Percentiles rank a stretch among this genome's conserved stretches.
These are phyloP conservation scores for Macaria liturata DNA, from an alignment of 2,888 invertebrate species.

Conservation along the genomic window DNA sequence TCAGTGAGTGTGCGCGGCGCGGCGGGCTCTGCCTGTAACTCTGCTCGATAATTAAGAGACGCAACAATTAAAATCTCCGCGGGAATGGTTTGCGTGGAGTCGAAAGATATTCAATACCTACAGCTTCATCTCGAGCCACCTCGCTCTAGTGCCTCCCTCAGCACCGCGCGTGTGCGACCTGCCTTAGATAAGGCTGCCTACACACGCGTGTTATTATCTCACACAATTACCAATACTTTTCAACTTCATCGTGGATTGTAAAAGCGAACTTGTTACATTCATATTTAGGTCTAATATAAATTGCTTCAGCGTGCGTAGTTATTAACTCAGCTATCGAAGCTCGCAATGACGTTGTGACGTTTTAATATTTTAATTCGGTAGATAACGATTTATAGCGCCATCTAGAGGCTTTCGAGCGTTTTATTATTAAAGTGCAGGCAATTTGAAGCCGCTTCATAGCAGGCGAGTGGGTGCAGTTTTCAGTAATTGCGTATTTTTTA, in stretches of 20 bases:
- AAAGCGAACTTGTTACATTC: slow-evolving; percentile 11
- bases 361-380: slow-evolving; percentile 8
- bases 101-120: slow-evolving; percentile 61
- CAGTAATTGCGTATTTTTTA: background rate
- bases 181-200: slow-evolving; percentile 60
- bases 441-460: too few species aligned
- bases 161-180: slow-evolving; percentile 72
- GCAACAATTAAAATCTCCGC: slow-evolving; percentile 14
- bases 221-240: slow-evolving; percentile 24
- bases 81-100: slow-evolving; percentile 8
- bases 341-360: slow-evolving; percentile 11
- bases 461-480: too few species aligned
- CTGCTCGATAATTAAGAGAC: slow-evolving; percentile 13
- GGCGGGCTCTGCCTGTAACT: background rate
- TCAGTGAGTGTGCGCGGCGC: slow-evolving; percentile 9
- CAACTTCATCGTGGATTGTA: slow-evolving; percentile 18
- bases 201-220: slow-evolving; percentile 43
- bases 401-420: background rate
- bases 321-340: slow-evolving; percentile 8
- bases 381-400: slow-evolving; percentile 4
- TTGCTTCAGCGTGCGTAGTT: slow-evolving; percentile 8
- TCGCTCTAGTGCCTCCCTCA: slow-evolving; percentile 67
- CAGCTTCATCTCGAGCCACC: slow-evolving; percentile 62
- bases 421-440: background rate
- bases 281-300: slow-evolving; percentile 13